phyloP scores from a whole-genome alignment of 1,140 invertebrate genomes.

The Maniola jurtina region DNA sequence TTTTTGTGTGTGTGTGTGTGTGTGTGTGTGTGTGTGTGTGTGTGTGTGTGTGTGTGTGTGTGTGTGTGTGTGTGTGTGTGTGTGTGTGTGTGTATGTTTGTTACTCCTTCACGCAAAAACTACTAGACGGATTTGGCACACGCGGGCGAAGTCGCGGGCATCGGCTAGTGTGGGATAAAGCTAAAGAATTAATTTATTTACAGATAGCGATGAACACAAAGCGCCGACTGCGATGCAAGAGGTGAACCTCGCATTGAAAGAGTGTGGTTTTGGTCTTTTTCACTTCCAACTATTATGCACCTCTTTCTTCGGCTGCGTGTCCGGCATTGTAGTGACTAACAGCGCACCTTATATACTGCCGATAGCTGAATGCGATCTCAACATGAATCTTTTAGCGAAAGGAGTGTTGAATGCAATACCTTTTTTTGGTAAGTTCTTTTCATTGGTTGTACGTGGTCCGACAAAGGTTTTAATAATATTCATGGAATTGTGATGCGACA shows the following conservation, averaged over 20 bases:
- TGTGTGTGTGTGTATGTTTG: too few relatives aligned
- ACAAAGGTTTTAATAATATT: too few relatives aligned
- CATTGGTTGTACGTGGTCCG: neutral
- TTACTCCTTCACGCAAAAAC: too few relatives aligned
- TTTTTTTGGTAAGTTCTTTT: slow-evolving; percentile 79
- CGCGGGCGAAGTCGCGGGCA: too few relatives aligned
- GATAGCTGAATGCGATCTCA: slow-evolving; percentile 83
- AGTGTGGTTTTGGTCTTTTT: slow-evolving; percentile 80
- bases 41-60: too few relatives aligned
- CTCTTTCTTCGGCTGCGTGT: slow-evolving; percentile 78
- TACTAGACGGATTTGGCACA: too few relatives aligned
- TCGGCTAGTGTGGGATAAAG: too few relatives aligned
- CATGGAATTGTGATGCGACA: too few relatives aligned
- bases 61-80: too few relatives aligned
- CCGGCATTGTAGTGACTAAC: slow-evolving; percentile 80
- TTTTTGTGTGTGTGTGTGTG: too few relatives aligned
- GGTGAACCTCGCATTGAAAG: slow-evolving; percentile 48
- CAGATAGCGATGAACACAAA: slow-evolving; percentile 15
- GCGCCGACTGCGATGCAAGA: slow-evolving; percentile 48
- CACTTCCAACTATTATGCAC: slow-evolving; percentile 80
- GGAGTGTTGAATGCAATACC: slow-evolving; percentile 82
- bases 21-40: too few relatives aligned
- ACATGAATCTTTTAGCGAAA: slow-evolving; percentile 81
- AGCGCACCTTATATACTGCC: slow-evolving; percentile 83
- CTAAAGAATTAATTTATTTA: neutral